phyloP scores from a whole-genome alignment of 1,140 invertebrate genomes.

The Polypedilum vanderplanki region DNA sequence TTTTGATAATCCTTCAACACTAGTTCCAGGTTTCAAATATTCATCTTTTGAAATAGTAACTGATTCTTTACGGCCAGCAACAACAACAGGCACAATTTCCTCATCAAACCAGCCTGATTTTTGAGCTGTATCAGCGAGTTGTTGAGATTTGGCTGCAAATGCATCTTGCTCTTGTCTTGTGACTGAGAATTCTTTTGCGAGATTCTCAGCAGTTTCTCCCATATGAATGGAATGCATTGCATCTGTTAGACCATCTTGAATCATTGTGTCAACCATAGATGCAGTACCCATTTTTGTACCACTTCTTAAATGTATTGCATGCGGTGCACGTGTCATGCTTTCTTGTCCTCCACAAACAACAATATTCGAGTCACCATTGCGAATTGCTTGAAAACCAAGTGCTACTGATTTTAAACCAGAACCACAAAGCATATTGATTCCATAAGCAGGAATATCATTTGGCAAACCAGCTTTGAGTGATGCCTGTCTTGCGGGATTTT shows the following conservation, averaged over 20 bases:
- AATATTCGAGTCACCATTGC: slow-evolving; percentile 59
- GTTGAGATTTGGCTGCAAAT: slow-evolving; percentile 66
- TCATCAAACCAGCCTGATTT: slow-evolving; percentile 58
- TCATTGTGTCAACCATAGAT: slow-evolving; percentile 60
- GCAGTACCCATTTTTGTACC: slow-evolving; percentile 65
- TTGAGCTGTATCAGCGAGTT: slow-evolving; percentile 57
- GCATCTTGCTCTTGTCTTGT: slow-evolving; percentile 67
- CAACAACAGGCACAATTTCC: slow-evolving; percentile 61
- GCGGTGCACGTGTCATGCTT: slow-evolving; percentile 74
- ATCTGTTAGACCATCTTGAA: slow-evolving; percentile 74
- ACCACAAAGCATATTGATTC: slow-evolving; percentile 81
- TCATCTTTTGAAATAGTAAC: slow-evolving; percentile 57
- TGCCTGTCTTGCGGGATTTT: slow-evolving; percentile 81
- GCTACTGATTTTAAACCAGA: slow-evolving; percentile 72
- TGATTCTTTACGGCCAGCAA: slow-evolving; percentile 48
- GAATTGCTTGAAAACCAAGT: slow-evolving; percentile 63
- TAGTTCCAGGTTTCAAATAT: slow-evolving; percentile 57
- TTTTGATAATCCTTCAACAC: slow-evolving; percentile 52
- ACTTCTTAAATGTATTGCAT: slow-evolving; percentile 57
- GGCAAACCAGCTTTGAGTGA: slow-evolving; percentile 71
- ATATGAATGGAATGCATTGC: slow-evolving; percentile 73
- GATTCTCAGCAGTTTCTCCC: slow-evolving; percentile 81
- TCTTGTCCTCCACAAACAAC: slow-evolving; percentile 81
- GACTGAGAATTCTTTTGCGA: slow-evolving; percentile 63
- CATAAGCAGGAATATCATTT: slow-evolving; percentile 60